phyloP scores from a whole-genome alignment of 2,888 invertebrate genomes.

The Plagodis dolabraria region DNA sequence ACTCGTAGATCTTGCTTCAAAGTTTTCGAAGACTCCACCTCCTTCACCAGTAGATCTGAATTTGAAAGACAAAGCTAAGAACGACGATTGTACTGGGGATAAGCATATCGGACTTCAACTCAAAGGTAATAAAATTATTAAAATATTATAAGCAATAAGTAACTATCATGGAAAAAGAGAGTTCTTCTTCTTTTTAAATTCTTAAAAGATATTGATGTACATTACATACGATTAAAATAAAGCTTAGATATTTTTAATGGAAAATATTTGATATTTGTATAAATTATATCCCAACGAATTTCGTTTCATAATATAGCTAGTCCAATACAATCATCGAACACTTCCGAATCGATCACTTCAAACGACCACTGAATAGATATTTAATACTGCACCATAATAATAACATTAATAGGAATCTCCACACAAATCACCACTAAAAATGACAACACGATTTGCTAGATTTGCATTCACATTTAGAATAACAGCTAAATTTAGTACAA shows the following conservation, averaged over 20 bases:
- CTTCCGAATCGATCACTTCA: not conserved
- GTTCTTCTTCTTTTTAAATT: too few relatives aligned
- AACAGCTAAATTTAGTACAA: conserved; percentile 34
- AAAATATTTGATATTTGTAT: too few relatives aligned
- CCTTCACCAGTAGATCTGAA: conserved; percentile 89
- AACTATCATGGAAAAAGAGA: not conserved
- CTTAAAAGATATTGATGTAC: too few relatives aligned
- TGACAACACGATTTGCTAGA: conserved; percentile 21
- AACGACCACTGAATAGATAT: not conserved
- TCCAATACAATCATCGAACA: conserved; percentile 4
- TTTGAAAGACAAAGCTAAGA: conserved; percentile 78
- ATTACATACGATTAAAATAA: not conserved
- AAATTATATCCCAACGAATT: too few relatives aligned
- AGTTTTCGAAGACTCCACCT: conserved; percentile 88
- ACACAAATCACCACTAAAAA: not conserved
- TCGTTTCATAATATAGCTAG: conserved; percentile 3
- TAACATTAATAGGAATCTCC: not conserved
- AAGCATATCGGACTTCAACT: conserved; percentile 76
- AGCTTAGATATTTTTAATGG: not conserved
- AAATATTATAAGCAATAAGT: not conserved
- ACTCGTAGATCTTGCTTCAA: conserved; percentile 87
- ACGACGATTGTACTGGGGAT: conserved; percentile 64
- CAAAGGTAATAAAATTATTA: conserved; percentile 59
- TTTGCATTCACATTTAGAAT: conserved; percentile 10
- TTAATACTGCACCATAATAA: not conserved